Base-by-base conservation (phyloP, 2,888 invertebrate genomes). In the Drosophila limbata region DNA sequence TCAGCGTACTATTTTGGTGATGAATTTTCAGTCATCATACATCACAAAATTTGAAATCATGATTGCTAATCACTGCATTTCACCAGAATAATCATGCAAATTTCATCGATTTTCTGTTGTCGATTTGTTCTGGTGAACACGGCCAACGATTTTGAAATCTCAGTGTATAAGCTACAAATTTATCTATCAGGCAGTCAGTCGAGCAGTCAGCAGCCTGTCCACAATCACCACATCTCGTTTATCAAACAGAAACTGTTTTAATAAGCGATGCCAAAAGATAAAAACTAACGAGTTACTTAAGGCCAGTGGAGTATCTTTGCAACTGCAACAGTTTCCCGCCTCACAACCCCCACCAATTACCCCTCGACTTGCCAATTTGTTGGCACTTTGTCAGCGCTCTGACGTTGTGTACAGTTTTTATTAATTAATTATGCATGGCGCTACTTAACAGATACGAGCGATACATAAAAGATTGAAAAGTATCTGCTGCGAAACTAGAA, bases 251-350 rank as follows among this genome's bases (percentile, higher is more conserved):
- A 77, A 70, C 74, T 73, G 79, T 84, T 84, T 88, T 89, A 89
- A 84, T 87, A 87, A 89, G 86, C 81, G 86, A 89, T 88, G 69
- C 61, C 73, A 77, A 71, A 66, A 79, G 89, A 85, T 88, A 88
- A 87, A 79, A 86, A 70, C 80, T 88, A 88, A 89, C 86, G 81
- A 87, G 88, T 88, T 84, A 85, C 71, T 87, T 82, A 80, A 76
- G 71, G 74, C 66, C 69, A 52, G 48, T 31, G 25, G 33, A 62
- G 48, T 19, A 33, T 13, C 64, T 37, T n/a, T 15, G 50, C 57
- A 35, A 45, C 51, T 56, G 50, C 42, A 48, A 42, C 25, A 25
- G 31, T 17, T 15, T 4, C 11, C 56, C 25, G 25, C 3, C 45
- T 6, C 55, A 15, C 33, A 56, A 19, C n/a, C 15, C 19, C 35